Conservation (phyloP, 2,113 vertebrate genomes). For the Upupa epops region DNA sequence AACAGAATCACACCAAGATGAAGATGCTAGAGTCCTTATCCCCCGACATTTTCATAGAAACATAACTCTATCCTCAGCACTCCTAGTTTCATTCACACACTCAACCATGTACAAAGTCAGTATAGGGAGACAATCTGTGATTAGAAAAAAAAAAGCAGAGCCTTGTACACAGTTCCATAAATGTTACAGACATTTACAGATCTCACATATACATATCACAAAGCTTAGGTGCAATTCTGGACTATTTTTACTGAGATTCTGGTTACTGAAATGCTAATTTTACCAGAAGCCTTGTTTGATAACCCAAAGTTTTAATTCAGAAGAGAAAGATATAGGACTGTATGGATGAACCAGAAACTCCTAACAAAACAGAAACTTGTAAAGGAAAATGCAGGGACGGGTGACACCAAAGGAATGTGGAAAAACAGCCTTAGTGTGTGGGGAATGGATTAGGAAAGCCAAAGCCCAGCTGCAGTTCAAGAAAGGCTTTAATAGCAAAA, state of each 20-base stretch:
- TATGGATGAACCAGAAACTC: not conserved
- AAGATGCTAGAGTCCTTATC: not conserved
- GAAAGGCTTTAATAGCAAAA: not conserved
- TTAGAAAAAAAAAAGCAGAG: not conserved
- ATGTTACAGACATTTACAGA: not conserved
- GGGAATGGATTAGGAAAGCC: not conserved
- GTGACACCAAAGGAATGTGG: not conserved
- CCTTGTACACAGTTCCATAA: not conserved
- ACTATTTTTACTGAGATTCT: not conserved
- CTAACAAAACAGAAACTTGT: not conserved
- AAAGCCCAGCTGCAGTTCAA: not conserved
- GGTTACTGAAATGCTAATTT: not conserved
- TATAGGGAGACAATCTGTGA: not conserved
- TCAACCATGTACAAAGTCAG: not conserved
- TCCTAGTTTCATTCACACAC: not conserved
- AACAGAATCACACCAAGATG: not conserved
- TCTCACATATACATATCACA: not conserved
- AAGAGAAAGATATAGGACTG: not conserved
- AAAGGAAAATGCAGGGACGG: not conserved
- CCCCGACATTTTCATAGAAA: not conserved
- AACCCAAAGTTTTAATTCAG: not conserved
- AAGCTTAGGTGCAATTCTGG: not conserved
- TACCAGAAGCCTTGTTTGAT: not conserved
- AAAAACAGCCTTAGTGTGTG: not conserved
- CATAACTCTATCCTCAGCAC: not conserved